Conservation (phyloP, 1,140 invertebrate species). For the Pristionchus pacificus region DNA sequence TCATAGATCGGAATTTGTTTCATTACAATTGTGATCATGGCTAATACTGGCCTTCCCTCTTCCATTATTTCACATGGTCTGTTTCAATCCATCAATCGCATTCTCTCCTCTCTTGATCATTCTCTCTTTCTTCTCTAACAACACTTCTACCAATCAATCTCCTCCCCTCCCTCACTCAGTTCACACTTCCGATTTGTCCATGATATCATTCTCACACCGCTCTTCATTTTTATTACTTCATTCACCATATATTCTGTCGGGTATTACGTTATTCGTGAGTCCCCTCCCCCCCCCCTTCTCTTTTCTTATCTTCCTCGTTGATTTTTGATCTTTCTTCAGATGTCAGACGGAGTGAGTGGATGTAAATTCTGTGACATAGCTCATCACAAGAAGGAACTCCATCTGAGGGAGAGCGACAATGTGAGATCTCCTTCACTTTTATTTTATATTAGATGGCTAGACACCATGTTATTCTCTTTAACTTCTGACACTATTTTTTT, state of each 20-base stretch:
- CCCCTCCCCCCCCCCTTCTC: background rate
- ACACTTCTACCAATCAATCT: slow-evolving; percentile 9
- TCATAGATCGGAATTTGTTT: no score
- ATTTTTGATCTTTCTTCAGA: slow-evolving; percentile 7
- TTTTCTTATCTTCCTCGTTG: background rate
- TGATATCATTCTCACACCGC: background rate
- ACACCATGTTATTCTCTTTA: background rate
- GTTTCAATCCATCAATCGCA: background rate
- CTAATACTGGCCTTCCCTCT: background rate
- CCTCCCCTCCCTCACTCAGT: slow-evolving; percentile 6
- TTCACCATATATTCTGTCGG: background rate
- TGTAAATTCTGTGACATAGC: slow-evolving; percentile 37
- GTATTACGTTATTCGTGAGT: background rate
- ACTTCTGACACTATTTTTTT: background rate
- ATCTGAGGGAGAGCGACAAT: slow-evolving; percentile 24
- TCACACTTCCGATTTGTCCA: background rate
- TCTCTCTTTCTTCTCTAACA: slow-evolving; percentile 2
- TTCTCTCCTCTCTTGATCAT: background rate
- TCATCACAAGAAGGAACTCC: slow-evolving; percentile 26
- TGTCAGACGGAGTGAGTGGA: slow-evolving; percentile 22
- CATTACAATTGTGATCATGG: no score
- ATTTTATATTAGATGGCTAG: background rate
- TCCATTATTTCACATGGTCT: slow-evolving; percentile 9
- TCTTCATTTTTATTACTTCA: background rate
- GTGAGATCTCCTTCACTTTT: slow-evolving; percentile 11